Conservation (phyloP, 2,888 invertebrate species). For the Andrena bicolor region DNA sequence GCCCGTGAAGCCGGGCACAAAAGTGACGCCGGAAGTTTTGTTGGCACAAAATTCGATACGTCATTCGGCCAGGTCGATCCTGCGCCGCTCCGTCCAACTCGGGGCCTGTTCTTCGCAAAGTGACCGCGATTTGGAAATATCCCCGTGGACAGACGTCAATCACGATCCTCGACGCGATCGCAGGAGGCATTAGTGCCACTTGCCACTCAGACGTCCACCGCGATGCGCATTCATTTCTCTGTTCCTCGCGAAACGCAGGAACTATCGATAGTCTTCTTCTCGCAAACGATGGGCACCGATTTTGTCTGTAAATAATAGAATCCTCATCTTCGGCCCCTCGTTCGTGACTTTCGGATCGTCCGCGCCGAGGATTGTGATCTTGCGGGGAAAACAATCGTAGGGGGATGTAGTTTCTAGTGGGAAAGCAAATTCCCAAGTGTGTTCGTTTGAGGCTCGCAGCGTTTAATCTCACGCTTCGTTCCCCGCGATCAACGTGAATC, state of each 20-base stretch:
- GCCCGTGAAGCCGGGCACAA: conserved; percentile 57
- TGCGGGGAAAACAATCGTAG: background rate
- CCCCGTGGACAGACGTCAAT: conserved; percentile 3
- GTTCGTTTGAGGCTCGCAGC: conserved; percentile 13
- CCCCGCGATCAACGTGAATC: conserved; percentile 59
- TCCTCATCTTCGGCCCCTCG: background rate
- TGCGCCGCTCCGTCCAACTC: background rate
- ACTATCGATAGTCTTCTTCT: no score
- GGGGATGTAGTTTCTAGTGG: conserved; percentile 16
- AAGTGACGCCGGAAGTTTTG: conserved; percentile 74
- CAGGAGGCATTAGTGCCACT: conserved; percentile 10
- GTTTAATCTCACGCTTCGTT: conserved; percentile 69
- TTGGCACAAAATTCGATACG: conserved; percentile 78
- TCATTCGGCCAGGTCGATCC: conserved; percentile 63
- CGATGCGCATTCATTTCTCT: background rate
- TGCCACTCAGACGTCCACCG: no score
- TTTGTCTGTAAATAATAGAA: background rate
- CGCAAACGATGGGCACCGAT: no score
- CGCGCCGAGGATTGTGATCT: background rate
- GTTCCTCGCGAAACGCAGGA: no score
- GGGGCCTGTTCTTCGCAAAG: conserved; percentile 8
- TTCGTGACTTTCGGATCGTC: background rate
- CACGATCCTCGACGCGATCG: conserved; percentile 7
- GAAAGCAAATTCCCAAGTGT: conserved; percentile 30
- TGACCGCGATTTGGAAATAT: conserved; percentile 2